Evolutionary conservation across 2,888 invertebrate species (phyloP), one percentile per base, ranked within the genome.

Genomic region (Pyrochroa serraticornis): DNA sequence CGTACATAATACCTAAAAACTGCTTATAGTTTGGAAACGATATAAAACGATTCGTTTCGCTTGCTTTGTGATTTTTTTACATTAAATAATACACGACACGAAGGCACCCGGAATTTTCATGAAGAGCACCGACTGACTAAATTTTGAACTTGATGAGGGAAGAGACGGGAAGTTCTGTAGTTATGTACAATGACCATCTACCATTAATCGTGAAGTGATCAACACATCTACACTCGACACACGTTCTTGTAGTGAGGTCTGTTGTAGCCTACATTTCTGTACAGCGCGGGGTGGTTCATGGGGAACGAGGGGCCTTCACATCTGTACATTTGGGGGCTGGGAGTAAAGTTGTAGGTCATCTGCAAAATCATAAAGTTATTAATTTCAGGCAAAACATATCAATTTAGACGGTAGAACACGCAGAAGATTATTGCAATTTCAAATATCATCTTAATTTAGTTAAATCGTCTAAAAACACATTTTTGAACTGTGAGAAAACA

Each of bases 211-310:
- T 71, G 68, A 65, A 58, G 60, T 49, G 56, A 62, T 46, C 38
- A 52, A 59, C 50, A 63, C 50, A 63, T 52, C 50, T 78, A 78
- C 70, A 77, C 78, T 70, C 76, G 73, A 60, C 77, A 67, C 64
- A 77, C 73, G 69, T 77, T 78, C 68, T 78, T 78, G 70, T 76
- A 75, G 66, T 76, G 73, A 60, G 74, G 69, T 67, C 75, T 70
- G 62, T 74, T 74, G 66, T 77, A 75, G 66, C 75, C 75, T 71
- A 76, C 73, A 65, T 74, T 77, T 68, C 75, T 74, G 67, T 73
- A 77, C 65, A 77, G 76, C 49, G 75, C 67, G 33, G 76, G 77
- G 37, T 73, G 22, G 22, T 22, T 72, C 66, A 76, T 68, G 22
- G 73, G 71, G 60, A 71, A 75, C 32, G 75, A 74, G 46, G 75